Percentiles rank a stretch among this genome's conserved stretches.
Evolutionary conservation across 2,797 vertebrate genomes (phyloP).

Genomic region (Eptatretus atami): DNA sequence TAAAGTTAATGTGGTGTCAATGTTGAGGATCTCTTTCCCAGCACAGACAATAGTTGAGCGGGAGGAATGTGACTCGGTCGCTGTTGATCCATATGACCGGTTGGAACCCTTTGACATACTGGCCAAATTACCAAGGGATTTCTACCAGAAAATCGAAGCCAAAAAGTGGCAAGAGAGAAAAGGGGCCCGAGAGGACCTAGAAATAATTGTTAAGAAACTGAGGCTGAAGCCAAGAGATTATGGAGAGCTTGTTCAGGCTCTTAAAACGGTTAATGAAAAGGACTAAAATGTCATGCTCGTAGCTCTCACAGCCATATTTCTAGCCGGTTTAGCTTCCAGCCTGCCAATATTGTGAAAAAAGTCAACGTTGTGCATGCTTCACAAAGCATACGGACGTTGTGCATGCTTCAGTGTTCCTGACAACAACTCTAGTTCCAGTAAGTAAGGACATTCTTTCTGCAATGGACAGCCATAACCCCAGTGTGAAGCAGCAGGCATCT

Average conservation of each 20-base stretch:
- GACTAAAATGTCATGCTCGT: slow-evolving; percentile 94
- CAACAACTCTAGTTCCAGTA: slow-evolving; percentile 71
- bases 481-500: slow-evolving; percentile 84
- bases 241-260: slow-evolving; percentile 50
- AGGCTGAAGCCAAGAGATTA: slow-evolving; percentile 75
- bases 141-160: slow-evolving; percentile 93
- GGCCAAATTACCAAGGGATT: slow-evolving; percentile 85
- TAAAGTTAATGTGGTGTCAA: too few relatives aligned
- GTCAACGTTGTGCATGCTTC: too few relatives aligned
- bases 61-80: slow-evolving; percentile 7
- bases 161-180: slow-evolving; percentile 99
- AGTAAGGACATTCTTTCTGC: slow-evolving; percentile 64
- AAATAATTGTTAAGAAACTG: slow-evolving; percentile 61
- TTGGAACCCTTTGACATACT: slow-evolving; percentile 73
- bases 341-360: slow-evolving; percentile 26
- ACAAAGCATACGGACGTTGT: too few relatives aligned
- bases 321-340: slow-evolving; percentile 45
- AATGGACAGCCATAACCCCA: slow-evolving; percentile 97
- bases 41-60: too few relatives aligned
- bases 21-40: too few relatives aligned
- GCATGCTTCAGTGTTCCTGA: neutral
- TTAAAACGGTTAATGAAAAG: slow-evolving; percentile 88
- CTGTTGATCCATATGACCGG: slow-evolving; percentile 66
- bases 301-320: slow-evolving; percentile 62
- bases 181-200: slow-evolving; percentile 58